Conservation (phyloP, 2,797 vertebrate species). For the Aythya fuligula region DNA sequence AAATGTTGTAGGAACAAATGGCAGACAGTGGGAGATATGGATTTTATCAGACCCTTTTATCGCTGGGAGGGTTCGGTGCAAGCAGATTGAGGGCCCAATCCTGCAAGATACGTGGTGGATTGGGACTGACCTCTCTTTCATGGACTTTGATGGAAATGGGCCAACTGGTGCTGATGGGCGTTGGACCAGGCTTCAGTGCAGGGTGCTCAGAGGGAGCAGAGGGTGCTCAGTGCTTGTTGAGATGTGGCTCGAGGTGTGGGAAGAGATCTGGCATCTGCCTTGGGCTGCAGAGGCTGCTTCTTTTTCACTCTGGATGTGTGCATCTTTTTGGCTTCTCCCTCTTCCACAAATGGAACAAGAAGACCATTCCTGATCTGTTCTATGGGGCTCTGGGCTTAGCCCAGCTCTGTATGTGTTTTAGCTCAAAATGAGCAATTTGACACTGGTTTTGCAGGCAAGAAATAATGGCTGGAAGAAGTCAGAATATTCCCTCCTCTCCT, state of each 20-base stretch:
- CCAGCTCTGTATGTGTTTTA: neutral
- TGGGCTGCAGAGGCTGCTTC: neutral
- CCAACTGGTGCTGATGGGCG: rapidly evolving
- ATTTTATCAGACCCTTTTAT: neutral
- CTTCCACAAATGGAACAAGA: neutral
- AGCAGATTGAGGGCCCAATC: neutral
- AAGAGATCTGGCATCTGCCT: neutral
- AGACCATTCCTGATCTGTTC: neutral
- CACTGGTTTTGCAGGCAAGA: neutral
- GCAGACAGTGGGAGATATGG: neutral
- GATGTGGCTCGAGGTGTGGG: neutral
- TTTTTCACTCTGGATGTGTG: neutral
- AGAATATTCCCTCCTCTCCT: neutral
- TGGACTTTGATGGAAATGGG: neutral
- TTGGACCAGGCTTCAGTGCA: neutral
- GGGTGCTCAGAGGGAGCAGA: neutral
- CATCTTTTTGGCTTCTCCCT: neutral
- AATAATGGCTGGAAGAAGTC: neutral
- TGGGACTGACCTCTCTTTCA: neutral
- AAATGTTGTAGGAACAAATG: neutral
- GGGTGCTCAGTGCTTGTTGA: neutral
- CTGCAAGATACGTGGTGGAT: neutral
- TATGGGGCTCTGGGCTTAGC: neutral
- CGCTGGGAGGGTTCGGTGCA: neutral
- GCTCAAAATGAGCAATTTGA: neutral